phyloP scores from a whole-genome alignment of 2,888 invertebrate genomes.

The Drosophila phalerata region DNA sequence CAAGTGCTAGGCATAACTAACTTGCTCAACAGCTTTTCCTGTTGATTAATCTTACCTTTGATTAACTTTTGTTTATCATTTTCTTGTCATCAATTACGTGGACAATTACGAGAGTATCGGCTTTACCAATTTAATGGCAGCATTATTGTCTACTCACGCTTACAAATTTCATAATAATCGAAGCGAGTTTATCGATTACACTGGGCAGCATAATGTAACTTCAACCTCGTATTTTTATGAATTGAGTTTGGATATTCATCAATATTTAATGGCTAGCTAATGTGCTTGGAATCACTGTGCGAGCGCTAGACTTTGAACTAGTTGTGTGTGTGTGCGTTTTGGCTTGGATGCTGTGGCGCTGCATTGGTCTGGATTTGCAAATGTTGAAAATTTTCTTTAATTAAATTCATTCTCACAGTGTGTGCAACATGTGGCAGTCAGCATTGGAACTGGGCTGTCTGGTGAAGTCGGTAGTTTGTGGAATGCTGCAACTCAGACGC shows the following conservation, averaged over 20 bases:
- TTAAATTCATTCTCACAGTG: constrained; percentile 82
- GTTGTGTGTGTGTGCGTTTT: constrained; percentile 18
- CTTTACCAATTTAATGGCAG: constrained; percentile 4
- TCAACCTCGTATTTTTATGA: too few relatives aligned
- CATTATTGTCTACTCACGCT: constrained; percentile 8
- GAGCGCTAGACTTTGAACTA: constrained; percentile 75
- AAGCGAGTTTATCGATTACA: constrained; percentile 6
- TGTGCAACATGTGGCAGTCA: constrained; percentile 79
- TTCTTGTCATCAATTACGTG: constrained; percentile 29
- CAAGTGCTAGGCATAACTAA: neutral
- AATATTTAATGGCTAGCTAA: neutral
- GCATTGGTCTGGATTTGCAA: constrained; percentile 76
- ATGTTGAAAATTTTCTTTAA: constrained; percentile 69
- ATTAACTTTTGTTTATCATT: constrained; percentile 5
- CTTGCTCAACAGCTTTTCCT: constrained; percentile 22
- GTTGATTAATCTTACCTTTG: constrained; percentile 16
- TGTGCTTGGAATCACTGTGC: constrained; percentile 41
- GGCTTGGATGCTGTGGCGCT: constrained; percentile 52
- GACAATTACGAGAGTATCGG: constrained; percentile 17
- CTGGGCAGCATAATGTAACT: neutral
- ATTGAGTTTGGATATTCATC: neutral
- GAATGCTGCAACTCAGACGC: constrained; percentile 47
- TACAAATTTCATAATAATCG: constrained; percentile 19
- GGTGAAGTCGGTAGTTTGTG: constrained; percentile 29
- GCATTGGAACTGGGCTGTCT: constrained; percentile 9